Evolutionary conservation across 2,888 invertebrate species (phyloP).

Genomic region (Ischnura elegans): DNA sequence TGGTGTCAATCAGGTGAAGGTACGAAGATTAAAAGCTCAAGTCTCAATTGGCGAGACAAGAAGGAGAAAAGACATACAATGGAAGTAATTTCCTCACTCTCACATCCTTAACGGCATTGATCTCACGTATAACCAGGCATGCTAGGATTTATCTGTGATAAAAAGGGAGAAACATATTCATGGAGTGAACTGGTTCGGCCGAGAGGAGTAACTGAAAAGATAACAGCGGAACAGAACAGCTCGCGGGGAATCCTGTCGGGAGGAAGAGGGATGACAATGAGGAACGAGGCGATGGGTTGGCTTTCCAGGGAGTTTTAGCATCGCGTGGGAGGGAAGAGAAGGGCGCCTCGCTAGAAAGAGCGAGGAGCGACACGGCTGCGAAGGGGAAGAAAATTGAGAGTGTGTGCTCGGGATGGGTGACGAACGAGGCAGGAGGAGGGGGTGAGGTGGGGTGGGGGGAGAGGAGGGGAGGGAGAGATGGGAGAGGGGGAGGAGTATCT

Average conservation of each 20-base stretch:
- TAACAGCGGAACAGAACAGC: slow-evolving; percentile 43
- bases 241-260: background rate
- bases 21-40: too few species aligned
- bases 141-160: background rate
- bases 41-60: too few species aligned
- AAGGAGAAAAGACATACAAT: too few species aligned
- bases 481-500: slow-evolving; percentile 25
- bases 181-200: background rate
- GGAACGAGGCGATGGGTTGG: background rate
- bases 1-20: too few species aligned
- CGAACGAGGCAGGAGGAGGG: background rate
- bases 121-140: too few species aligned
- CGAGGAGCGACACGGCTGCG: background rate
- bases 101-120: too few species aligned
- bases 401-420: background rate
- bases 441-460: background rate
- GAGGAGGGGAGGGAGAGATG: background rate
- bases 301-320: background rate
- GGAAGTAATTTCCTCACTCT: too few species aligned
- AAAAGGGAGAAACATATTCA: background rate
- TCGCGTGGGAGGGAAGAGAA: background rate
- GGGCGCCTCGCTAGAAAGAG: background rate
- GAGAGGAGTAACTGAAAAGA: background rate
- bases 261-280: background rate
- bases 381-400: background rate